Conservation (phyloP, 2,113 vertebrate species). For the Donacobius atricapilla region DNA sequence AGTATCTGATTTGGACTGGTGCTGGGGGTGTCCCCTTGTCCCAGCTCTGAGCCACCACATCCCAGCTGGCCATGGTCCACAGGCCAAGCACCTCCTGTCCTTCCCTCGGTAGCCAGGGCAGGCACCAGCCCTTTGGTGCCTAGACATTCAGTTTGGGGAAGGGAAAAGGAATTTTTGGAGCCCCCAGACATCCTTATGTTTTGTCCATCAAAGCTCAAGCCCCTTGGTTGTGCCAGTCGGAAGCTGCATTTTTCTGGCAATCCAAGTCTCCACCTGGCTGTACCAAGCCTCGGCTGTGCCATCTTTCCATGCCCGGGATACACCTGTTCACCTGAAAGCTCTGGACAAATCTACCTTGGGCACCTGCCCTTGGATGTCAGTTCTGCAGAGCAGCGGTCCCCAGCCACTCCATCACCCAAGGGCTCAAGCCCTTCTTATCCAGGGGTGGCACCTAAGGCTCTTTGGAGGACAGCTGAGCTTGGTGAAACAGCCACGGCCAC, state of each 20-base stretch:
- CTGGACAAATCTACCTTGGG: background rate
- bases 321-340: background rate
- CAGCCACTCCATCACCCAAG: background rate
- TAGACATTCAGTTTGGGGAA: background rate
- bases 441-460: background rate
- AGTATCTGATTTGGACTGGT: background rate
- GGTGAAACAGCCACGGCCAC: background rate
- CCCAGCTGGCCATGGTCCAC: background rate
- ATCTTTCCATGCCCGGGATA: background rate
- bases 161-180: background rate
- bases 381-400: background rate
- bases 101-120: accelerated
- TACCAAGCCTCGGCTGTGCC: background rate
- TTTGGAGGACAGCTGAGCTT: background rate
- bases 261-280: background rate
- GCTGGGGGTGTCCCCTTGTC: background rate
- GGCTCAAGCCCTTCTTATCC: accelerated
- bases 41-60: background rate
- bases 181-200: background rate
- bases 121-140: background rate
- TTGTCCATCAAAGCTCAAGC: background rate
- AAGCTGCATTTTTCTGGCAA: background rate
- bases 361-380: background rate
- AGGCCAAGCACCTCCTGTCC: background rate
- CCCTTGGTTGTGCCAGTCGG: accelerated